phyloP scores from a whole-genome alignment of 2,888 invertebrate species.

The Ophion costatus region DNA sequence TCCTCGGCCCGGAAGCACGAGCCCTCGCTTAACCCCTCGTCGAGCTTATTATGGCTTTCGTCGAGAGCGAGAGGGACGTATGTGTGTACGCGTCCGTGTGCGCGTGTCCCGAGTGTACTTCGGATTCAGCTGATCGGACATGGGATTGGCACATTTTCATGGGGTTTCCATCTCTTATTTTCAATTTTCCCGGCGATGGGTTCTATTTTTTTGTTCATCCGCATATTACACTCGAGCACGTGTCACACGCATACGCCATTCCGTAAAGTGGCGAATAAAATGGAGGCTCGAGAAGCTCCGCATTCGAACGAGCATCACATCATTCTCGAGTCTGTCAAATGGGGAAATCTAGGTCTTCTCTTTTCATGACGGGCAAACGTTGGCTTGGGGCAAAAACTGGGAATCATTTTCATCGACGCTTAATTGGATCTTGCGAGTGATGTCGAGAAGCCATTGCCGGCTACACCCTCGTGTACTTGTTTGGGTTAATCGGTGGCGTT shows the following conservation, averaged over 20 bases:
- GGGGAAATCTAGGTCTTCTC: conserved; percentile 6
- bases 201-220: background rate
- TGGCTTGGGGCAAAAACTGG: background rate
- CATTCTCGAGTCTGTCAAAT: background rate
- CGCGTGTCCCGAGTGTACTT: conserved; percentile 38
- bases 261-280: conserved; percentile 44
- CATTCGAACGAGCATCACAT: background rate
- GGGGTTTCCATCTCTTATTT: conserved; percentile 63
- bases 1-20: conserved; percentile 54
- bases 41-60: conserved; percentile 75
- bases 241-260: conserved; percentile 54
- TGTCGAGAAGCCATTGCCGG: background rate
- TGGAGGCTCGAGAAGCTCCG: conserved; percentile 19
- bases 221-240: conserved; percentile 45
- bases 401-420: background rate
- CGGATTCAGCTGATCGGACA: conserved; percentile 48
- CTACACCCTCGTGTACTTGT: background rate
- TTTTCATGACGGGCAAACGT: background rate
- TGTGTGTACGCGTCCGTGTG: background rate
- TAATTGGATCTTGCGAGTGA: too few species aligned
- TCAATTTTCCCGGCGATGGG: conserved; percentile 10
- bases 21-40: conserved; percentile 75
- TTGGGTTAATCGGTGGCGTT: background rate
- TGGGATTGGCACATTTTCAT: conserved; percentile 67
- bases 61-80: conserved; percentile 42